Evolutionary conservation across 2,797 vertebrate species (phyloP), one percentile per base, ranked within the genome.

Genomic region (Petrocephalus schoutedeni): DNA sequence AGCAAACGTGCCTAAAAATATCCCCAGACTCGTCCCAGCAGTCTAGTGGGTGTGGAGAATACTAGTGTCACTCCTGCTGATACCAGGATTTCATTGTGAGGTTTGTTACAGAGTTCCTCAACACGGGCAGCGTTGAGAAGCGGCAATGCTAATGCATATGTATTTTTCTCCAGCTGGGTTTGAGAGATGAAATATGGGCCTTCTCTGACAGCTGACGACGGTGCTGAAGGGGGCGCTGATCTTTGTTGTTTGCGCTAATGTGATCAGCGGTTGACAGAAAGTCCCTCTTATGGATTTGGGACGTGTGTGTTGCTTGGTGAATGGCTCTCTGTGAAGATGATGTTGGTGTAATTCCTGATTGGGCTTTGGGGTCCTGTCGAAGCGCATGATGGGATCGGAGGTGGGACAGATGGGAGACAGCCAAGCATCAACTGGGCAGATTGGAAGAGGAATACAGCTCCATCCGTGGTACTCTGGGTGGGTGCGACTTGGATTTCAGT

Each of bases 1-100:
- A 80, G 71, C 51, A n/a, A 86, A 86, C 3, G 23, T 49, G 28
- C 32, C 67, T 83, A 64, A 74, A 67, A 77, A 88, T 89, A 89
- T 49, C 45, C 5, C 8, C 3, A 21, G 36, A 54, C 21, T 57
- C 2, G 0, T 86, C 83, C 23, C 56, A 28, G 87, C 74, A 51
- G 19, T 45, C 3, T 23, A 21, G 58, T n/a, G 51, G 54, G 9
- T 28, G 28, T 12, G 10, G 53, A 58, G 41, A n/a, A 6, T 19
- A 53, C 45, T 12, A 14, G n/a, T 16, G 80, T 23, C 51, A 49
- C 51, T 21, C n/a, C 80, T 84, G 49, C 80, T 84, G 10, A 23
- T 53, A 45, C 14, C 1, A 23, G 3, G 9, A 53, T 83, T 10
- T 23, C 45, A 3, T 83, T 10, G n/a, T 83, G 45, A 28, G 80